phyloP scores from a whole-genome alignment of 2,888 invertebrate species.

The Acholoe squamosa region DNA sequence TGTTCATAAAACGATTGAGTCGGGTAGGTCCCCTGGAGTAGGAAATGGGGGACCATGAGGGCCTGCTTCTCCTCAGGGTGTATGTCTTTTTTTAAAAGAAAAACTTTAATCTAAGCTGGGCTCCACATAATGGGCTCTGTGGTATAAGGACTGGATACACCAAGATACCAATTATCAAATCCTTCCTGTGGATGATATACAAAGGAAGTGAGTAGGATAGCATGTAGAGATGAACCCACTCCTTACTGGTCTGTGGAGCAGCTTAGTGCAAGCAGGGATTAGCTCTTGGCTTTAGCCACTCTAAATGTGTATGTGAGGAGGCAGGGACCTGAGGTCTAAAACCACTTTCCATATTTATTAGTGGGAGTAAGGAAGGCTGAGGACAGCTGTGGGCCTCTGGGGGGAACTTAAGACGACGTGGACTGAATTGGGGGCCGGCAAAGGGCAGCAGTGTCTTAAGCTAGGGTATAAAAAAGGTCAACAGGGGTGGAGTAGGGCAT shows the following conservation, averaged over 20 bases:
- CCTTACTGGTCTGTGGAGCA: not conserved
- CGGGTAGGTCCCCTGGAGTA: not conserved
- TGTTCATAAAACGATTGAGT: not conserved
- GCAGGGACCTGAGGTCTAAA: not conserved
- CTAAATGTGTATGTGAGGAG: no score
- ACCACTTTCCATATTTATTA: slow-evolving; percentile 12
- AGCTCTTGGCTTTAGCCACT: no score
- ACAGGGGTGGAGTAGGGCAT: no score
- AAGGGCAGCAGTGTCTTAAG: not conserved
- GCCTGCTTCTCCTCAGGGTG: no score
- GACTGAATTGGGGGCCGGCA: not conserved
- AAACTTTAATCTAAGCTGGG: no score
- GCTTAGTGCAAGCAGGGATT: not conserved
- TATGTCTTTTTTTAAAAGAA: no score
- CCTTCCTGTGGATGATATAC: no score
- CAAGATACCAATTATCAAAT: no score
- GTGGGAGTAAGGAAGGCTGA: not conserved
- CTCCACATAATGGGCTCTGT: no score
- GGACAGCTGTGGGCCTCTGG: not conserved
- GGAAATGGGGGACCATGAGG: slow-evolving; percentile 12
- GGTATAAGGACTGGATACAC: no score
- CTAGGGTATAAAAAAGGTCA: no score
- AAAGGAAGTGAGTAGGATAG: no score
- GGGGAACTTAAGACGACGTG: not conserved
- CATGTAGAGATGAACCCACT: not conserved